Base-by-base conservation (phyloP, 2,888 invertebrate species). In the Pomacea canaliculata region DNA sequence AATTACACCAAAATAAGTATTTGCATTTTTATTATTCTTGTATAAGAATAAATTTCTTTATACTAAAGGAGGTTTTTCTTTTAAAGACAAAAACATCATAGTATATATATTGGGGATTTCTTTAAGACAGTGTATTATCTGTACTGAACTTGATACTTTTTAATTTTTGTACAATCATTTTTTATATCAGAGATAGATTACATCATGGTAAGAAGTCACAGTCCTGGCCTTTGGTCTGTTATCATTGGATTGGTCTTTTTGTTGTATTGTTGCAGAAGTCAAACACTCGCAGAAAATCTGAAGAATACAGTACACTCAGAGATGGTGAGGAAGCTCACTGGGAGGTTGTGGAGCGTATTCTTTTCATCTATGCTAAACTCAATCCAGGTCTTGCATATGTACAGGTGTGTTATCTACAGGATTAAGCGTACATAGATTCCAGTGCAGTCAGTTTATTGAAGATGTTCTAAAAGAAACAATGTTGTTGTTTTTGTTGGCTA, bases 321-420 rank as follows among this genome's bases (percentile, higher is more conserved):
- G 96, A 96, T 86, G 97, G 97, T 23, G 94, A 95, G 85, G 98
- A 99, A 91, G 97, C 97, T 0, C 98, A 99, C 90, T 99, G 99
- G 99, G 98, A 99, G 92, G 98, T 99, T 7, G 96, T 98, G 0
- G 98, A 99, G 90, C 93, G 99, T 79, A 97, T 99, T 91, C 92
- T 99, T 77, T 99, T 99, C 92, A 93, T 99, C 0, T 99, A 99
- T 91, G 97, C 98, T 0, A 99, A 99, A 92, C 93, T 99, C 19
- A 99, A 99, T 92, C 97, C 98, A 0, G 99, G 99, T 0, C 97
- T 98, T 89, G 95, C 97, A 18, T 93, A 93, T 85, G 92, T 93
- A n/a, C 92, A 93, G 91, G 92, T 92, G 72, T 80, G 74, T 27
- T 10, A 37, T 37, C 37, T 37, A 5, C 37, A 5, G 37, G 37